Evolutionary conservation across 2,113 vertebrate species (phyloP).

Genomic region (Percopsis transmontana): DNA sequence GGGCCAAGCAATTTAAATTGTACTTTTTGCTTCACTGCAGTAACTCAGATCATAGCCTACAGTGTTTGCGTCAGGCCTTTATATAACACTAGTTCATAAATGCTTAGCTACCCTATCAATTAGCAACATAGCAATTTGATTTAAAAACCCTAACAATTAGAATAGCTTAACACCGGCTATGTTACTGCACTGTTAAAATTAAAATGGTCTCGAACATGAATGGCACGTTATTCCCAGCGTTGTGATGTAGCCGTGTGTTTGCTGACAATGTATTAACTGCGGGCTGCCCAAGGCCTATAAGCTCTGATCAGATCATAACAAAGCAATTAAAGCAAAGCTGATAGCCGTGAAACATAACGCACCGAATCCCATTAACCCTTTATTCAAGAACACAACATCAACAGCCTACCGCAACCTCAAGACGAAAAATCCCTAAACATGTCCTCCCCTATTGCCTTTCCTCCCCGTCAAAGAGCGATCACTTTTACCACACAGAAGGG

Average conservation of each 20-base stretch:
- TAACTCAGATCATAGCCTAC: slow-evolving; percentile 16
- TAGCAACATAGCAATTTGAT: background rate
- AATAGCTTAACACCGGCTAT: background rate
- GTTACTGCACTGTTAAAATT: background rate
- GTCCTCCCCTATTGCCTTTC: slow-evolving; percentile 67
- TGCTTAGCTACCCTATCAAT: slow-evolving; percentile 17
- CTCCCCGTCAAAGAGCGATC: slow-evolving; percentile 30
- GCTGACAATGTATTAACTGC: slow-evolving; percentile 52
- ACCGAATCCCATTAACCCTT: slow-evolving; percentile 35
- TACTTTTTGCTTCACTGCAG: background rate
- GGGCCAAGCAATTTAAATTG: background rate
- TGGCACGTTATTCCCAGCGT: slow-evolving; percentile 27
- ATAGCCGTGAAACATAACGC: slow-evolving; percentile 42
- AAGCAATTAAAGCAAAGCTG: slow-evolving; percentile 54
- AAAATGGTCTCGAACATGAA: slow-evolving; percentile 6
- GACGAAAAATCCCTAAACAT: slow-evolving; percentile 64
- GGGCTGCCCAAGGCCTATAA: slow-evolving; percentile 53
- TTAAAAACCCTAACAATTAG: background rate
- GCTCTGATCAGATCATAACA: slow-evolving; percentile 52
- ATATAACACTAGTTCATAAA: slow-evolving; percentile 37
- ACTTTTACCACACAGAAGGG: too few relatives aligned
- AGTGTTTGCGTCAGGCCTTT: slow-evolving; percentile 40
- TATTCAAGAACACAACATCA: slow-evolving; percentile 47
- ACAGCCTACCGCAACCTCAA: slow-evolving; percentile 71
- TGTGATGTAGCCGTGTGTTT: slow-evolving; percentile 22